Evolutionary conservation across 2,113 vertebrate genomes (phyloP), one percentile per base, ranked within the genome.

Genomic region (Podarcis cretensis): DNA sequence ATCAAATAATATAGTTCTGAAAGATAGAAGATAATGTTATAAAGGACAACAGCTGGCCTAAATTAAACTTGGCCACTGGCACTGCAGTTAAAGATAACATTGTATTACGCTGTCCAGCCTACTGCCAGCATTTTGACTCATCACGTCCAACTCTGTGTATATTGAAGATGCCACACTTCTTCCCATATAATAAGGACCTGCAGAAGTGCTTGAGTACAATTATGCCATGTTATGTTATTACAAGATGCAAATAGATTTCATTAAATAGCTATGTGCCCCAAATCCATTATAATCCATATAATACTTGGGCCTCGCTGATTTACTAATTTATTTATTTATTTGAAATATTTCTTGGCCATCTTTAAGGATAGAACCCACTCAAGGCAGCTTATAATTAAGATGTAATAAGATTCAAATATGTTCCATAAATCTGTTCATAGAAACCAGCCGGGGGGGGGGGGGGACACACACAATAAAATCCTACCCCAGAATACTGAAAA

Each of bases 1-100:
- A 92, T 84, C 76, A 90, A 91, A 95, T 85, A 90, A 94, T 88
- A 92, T 93, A 93, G 48, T 54, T 54, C 48, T 54, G 48, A 80
- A 69, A 85, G 83, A 93, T 88, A 71, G 13, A 87, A 87, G 40
- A 88, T 88, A n/a, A 90, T 84, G 81, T 84, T 91, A 93, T 85
- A 92, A 93, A 63, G 85, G 63, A 82, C 80, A 84, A 77, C 85
- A 95, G 92, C 91, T 94, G 91, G 4, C 65, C 86, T 83, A 87
- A 91, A 75, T 83, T 82, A 65, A 76, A 48, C 78, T 92, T 90
- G 68, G 76, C 1, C 76, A 66, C 83, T 77, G 81, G 80, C 85
- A 90, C 6, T 1, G 21, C 87, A 84, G 85, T 86, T 89, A n/a
- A 82, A 89, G 83, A 81, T 54, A 48, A 81, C 68, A 21, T 16